Evolutionary conservation across 2,113 vertebrate genomes (phyloP), one percentile per base, ranked within the genome.

Genomic region (Aegotheles bennettii): DNA sequence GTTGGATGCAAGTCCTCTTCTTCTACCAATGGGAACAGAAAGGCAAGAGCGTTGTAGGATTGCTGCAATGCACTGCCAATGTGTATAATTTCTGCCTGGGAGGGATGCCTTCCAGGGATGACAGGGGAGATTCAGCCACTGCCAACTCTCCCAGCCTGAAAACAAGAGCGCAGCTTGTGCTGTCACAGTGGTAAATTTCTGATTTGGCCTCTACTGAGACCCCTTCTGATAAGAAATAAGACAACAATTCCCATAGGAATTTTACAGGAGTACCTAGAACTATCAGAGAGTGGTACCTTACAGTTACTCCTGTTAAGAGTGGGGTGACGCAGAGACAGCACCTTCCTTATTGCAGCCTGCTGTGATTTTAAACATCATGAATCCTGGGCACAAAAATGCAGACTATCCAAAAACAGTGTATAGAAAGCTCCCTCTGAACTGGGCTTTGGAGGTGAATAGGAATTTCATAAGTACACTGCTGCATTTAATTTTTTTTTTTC

Each of bases 21-120:
- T 33, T n/a, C 79, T 89, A 36, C 24, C 15, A 65, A 13, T 0
- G 6, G 42, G 74, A 89, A 78, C 38, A 82, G 83, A 85, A 89
- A 78, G 38, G 40, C 65, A 67, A 36, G 42, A 81, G 43, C 9
- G 20, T 88, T 94, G 63, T 1, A 69, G 53, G 75, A 61, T 69
- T 29, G 2, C 51, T 77, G 45, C 78, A 61, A 20, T 73, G 35
- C 54, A 65, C 85, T 96, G 76, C 73, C 74, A 80, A 5, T 28
- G 29, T 86, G 38, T 84, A 88, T 93, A 33, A 45, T 45, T 94
- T 84, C 81, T 94, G 71, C 48, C 92, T 42, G 47, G 61, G 61
- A 93, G 64, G 68, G 82, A 90, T 70, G 67, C 48, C 67, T 94
- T 96, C 80, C 90, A 96, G 86, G 38, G 79, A 76, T 91, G 90